These are phyloP conservation scores for Seira ritae DNA, from an alignment of 2,888 invertebrate species.

Conservation along the genomic window DNA sequence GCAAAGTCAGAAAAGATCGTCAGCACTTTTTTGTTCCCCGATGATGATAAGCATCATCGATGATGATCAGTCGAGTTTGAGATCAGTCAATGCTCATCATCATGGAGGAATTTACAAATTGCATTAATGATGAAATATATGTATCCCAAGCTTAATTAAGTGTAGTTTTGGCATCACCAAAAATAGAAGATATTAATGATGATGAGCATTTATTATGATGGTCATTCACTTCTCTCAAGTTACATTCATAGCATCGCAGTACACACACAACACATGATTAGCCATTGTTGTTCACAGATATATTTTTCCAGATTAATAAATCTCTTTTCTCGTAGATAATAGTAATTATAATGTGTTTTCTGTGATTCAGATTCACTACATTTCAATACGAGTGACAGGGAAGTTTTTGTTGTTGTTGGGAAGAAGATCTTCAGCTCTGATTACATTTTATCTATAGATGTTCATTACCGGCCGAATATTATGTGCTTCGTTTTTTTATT, in stretches of 20 bases:
- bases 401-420: neutral
- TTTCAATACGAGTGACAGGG: conserved; percentile 62
- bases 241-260: neutral
- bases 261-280: conserved; percentile 36
- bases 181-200: conserved; percentile 32
- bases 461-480: conserved; percentile 20
- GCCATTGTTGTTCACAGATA: conserved; percentile 41
- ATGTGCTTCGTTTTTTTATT: neutral
- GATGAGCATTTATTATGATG: conserved; percentile 27
- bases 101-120: neutral
- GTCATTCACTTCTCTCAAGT: conserved; percentile 43
- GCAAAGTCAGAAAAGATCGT: too few species aligned
- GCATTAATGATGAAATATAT: neutral
- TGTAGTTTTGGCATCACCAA: neutral
- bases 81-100: too few species aligned
- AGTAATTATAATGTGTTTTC: conserved; percentile 48
- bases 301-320: conserved; percentile 7
- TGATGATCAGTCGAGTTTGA: neutral
- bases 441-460: conserved; percentile 27
- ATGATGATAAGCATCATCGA: neutral
- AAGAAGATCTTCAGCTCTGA: conserved; percentile 29
- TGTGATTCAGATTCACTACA: conserved; percentile 58
- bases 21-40: too few species aligned
- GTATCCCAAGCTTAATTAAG: too few species aligned
- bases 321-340: neutral